Conservation (phyloP, 1,140 invertebrate species). For the Uloborus diversus region DNA sequence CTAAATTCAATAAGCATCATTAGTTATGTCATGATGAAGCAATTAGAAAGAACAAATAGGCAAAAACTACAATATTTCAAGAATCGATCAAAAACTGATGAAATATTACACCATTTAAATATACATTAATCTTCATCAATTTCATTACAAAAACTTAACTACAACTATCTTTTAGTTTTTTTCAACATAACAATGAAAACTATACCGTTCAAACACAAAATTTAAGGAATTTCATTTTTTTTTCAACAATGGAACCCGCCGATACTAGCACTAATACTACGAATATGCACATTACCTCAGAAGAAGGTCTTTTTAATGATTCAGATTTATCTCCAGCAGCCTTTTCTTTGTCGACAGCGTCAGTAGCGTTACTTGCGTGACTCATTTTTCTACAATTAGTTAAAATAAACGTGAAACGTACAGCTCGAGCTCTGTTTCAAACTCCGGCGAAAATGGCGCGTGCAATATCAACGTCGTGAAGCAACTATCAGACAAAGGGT, state of each 20-base stretch:
- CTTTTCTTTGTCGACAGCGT: constrained; percentile 47
- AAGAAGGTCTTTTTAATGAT: constrained; percentile 47
- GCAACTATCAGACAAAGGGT: constrained; percentile 53
- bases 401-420: constrained; percentile 45
- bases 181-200: neutral
- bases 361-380: constrained; percentile 16
- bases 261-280: constrained; percentile 23
- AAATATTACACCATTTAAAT: no score
- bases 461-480: constrained; percentile 45
- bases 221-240: no score
- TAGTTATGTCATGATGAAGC: no score
- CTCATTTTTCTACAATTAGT: constrained; percentile 42
- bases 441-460: constrained; percentile 51
- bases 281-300: constrained; percentile 33
- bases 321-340: constrained; percentile 38
- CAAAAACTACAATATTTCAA: no score
- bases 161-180: neutral
- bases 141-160: no score
- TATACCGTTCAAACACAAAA: neutral
- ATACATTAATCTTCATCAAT: no score
- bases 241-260: constrained; percentile 2
- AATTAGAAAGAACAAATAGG: no score
- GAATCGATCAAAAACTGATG: no score
- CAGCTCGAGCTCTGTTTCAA: constrained; percentile 28
- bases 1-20: no score